Evolutionary conservation across 2,113 vertebrate species (phyloP).

Genomic region (Tychaedon coryphoeus): DNA sequence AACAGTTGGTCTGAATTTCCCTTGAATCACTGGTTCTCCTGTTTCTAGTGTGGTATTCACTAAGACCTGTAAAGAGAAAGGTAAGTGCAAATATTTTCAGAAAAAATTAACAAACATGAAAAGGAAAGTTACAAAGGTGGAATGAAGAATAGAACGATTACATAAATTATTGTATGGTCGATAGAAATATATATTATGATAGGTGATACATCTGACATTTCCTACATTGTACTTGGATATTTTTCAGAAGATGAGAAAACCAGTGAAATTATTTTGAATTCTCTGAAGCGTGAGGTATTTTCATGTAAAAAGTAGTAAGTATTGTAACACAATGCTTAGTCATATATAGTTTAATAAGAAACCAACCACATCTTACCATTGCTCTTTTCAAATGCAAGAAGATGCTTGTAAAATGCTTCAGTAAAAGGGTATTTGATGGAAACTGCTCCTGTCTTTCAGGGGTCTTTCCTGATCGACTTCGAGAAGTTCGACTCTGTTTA

Average conservation of each 20-base stretch:
- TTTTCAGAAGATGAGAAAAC: background rate
- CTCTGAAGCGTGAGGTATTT: background rate
- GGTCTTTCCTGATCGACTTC: background rate
- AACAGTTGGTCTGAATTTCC: background rate
- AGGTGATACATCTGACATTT: background rate
- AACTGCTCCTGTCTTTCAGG: background rate
- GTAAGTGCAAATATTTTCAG: background rate
- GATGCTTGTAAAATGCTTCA: slow-evolving; percentile 77
- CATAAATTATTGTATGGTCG: background rate
- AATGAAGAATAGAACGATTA: background rate
- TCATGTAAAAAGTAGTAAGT: background rate
- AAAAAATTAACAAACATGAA: background rate
- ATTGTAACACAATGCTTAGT: background rate
- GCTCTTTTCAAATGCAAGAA: slow-evolving; percentile 84
- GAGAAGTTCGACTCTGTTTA: background rate
- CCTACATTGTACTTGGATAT: background rate
- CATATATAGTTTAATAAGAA: background rate
- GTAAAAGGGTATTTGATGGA: background rate
- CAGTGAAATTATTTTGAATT: background rate
- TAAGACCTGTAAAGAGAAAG: background rate
- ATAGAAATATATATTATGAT: background rate
- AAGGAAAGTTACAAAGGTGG: background rate
- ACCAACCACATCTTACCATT: slow-evolving; percentile 71
- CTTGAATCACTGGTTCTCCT: background rate
- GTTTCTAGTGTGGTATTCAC: background rate